Evolutionary conservation across 2,797 vertebrate genomes (phyloP).

Genomic region (Bovichtus variegatus): DNA sequence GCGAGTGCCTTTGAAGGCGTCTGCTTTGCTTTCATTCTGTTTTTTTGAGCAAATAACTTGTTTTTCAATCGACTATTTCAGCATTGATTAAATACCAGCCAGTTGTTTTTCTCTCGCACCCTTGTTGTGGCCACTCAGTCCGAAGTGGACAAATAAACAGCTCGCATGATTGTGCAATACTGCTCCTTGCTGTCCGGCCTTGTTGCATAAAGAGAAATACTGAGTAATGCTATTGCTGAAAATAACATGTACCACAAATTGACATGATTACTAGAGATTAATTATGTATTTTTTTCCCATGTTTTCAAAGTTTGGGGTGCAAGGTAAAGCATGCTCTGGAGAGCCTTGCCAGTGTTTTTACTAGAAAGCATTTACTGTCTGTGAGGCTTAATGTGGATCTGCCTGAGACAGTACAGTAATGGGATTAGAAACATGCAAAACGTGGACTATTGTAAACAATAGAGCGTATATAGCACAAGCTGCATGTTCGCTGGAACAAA

Average conservation of each 20-base stretch:
- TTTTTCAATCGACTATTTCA: conserved; percentile 11
- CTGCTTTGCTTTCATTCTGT: conserved; percentile 31
- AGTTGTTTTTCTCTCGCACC: conserved; percentile 54
- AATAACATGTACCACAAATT: conserved; percentile 26
- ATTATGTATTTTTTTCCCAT: neutral
- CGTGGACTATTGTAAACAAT: neutral
- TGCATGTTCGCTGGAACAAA: conserved; percentile 19
- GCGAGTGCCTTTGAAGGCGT: conserved; percentile 25
- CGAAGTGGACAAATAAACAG: conserved; percentile 63
- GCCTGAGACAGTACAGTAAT: neutral
- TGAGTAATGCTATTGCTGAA: conserved; percentile 26
- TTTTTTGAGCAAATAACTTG: conserved; percentile 30
- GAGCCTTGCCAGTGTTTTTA: neutral
- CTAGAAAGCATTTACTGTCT: neutral
- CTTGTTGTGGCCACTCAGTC: conserved; percentile 50
- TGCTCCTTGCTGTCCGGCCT: conserved; percentile 32
- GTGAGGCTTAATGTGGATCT: neutral
- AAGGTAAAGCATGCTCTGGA: neutral
- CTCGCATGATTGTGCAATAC: conserved; percentile 73
- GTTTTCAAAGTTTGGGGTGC: neutral
- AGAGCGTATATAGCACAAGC: neutral
- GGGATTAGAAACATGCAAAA: neutral
- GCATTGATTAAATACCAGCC: conserved; percentile 35
- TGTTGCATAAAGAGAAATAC: conserved; percentile 45
- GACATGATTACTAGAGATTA: neutral